These are phyloP conservation scores for Natrix natrix DNA, from an alignment of 2,797 vertebrate genomes.

Conservation along the genomic window DNA sequence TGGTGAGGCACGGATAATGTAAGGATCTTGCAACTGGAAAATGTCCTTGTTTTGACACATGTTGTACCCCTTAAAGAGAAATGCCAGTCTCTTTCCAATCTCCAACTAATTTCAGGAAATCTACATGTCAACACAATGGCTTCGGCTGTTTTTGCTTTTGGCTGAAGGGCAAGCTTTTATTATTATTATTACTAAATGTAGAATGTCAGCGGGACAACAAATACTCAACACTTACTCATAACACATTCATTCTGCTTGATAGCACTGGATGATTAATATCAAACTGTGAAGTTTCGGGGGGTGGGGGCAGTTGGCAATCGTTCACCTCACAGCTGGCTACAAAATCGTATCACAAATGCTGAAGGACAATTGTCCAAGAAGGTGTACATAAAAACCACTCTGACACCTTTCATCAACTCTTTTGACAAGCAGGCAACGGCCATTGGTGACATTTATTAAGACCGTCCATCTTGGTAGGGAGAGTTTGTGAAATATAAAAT, in stretches of 20 bases:
- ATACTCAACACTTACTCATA: background rate
- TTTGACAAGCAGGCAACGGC: background rate
- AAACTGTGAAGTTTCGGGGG: background rate
- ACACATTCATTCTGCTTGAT: background rate
- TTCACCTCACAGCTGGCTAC: background rate
- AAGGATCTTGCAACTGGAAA: background rate
- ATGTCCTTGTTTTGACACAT: background rate
- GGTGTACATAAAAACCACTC: conserved; percentile 18
- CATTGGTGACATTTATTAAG: background rate
- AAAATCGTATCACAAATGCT: background rate
- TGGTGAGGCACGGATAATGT: no score
- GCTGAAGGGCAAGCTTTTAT: background rate
- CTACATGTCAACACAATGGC: conserved; percentile 12
- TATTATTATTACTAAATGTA: background rate
- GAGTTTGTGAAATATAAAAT: background rate
- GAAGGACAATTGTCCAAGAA: conserved; percentile 33
- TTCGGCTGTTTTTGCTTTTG: background rate
- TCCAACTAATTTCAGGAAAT: conserved; percentile 37
- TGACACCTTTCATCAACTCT: background rate
- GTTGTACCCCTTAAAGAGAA: background rate
- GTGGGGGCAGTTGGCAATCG: background rate
- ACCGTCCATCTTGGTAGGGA: background rate
- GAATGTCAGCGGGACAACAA: conserved; percentile 18
- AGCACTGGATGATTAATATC: conserved; percentile 4
- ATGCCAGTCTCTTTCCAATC: background rate